Conservation (phyloP, 1,140 invertebrate species). For the Rhopalosiphum padi region DNA sequence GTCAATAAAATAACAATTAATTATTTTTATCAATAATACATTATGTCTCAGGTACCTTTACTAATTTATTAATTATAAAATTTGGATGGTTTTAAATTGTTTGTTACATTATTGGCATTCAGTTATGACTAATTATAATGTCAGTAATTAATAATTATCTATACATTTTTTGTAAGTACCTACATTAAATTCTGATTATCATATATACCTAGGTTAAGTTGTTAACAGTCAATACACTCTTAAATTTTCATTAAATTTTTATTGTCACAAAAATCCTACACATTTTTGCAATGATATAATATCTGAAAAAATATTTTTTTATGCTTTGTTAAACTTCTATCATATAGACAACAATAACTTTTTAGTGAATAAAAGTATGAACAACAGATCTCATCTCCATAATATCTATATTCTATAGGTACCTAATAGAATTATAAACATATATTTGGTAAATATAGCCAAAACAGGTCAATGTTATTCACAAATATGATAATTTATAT, state of each 20-base stretch:
- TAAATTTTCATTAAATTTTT: not conserved
- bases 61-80: not conserved
- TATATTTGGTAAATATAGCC: not conserved
- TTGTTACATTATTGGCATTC: not conserved
- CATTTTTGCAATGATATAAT: not conserved
- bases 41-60: not conserved
- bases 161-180: no score
- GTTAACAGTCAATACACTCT: not conserved
- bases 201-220: not conserved
- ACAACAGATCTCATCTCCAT: not conserved
- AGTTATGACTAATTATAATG: not conserved
- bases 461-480: slow-evolving; percentile 39
- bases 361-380: not conserved
- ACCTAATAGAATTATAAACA: slow-evolving; percentile 29
- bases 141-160: not conserved
- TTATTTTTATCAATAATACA: not conserved
- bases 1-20: not conserved
- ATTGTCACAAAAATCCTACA: not conserved
- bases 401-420: not conserved
- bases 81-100: not conserved
- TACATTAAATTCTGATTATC: not conserved
- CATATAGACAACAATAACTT: not conserved
- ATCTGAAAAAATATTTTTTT: not conserved
- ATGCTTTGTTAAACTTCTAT: not conserved
- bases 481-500: not conserved